phyloP scores from a whole-genome alignment of 2,888 invertebrate species.

The Macrophya annulata region DNA sequence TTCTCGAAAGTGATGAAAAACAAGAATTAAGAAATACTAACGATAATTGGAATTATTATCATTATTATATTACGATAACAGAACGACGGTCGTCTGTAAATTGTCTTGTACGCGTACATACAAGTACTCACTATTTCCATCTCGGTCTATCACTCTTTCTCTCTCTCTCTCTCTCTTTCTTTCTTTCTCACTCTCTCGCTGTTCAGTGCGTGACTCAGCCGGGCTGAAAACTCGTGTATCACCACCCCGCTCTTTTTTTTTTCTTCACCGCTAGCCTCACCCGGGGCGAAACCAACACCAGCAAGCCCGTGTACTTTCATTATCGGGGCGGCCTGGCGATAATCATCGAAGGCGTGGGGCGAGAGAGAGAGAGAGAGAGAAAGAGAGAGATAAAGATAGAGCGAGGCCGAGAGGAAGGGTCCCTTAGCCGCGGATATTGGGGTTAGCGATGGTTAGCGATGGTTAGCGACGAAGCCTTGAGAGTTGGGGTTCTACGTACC shows the following conservation, averaged over 20 bases:
- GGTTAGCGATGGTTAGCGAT: conserved; percentile 52
- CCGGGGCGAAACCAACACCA: conserved; percentile 51
- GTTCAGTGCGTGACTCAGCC: conserved; percentile 74
- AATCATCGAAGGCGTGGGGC: conserved; percentile 71
- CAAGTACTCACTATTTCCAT: conserved; percentile 33
- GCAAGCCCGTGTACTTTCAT: conserved; percentile 71
- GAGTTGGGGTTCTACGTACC: conserved; percentile 14
- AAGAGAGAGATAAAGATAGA: conserved; percentile 60
- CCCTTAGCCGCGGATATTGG: conserved; percentile 51
- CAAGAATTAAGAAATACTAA: conserved; percentile 20
- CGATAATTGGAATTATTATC: not conserved
- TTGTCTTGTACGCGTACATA: not conserved
- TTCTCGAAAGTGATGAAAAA: conserved; percentile 21
- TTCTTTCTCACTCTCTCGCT: conserved; percentile 28
- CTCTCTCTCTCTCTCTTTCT: conserved; percentile 12
- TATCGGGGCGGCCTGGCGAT: conserved; percentile 74
- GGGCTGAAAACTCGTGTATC: conserved; percentile 68
- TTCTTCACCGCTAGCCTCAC: conserved; percentile 45
- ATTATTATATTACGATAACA: conserved; percentile 16
- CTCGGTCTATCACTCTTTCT: not conserved
- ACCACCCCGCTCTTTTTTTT: conserved; percentile 64
- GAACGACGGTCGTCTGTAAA: not conserved
- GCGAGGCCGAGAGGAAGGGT: conserved; percentile 50
- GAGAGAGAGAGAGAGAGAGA: conserved; percentile 61
- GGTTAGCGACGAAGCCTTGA: conserved; percentile 53